phyloP scores from a whole-genome alignment of 2,888 invertebrate species.

The Crocallis elinguaria region DNA sequence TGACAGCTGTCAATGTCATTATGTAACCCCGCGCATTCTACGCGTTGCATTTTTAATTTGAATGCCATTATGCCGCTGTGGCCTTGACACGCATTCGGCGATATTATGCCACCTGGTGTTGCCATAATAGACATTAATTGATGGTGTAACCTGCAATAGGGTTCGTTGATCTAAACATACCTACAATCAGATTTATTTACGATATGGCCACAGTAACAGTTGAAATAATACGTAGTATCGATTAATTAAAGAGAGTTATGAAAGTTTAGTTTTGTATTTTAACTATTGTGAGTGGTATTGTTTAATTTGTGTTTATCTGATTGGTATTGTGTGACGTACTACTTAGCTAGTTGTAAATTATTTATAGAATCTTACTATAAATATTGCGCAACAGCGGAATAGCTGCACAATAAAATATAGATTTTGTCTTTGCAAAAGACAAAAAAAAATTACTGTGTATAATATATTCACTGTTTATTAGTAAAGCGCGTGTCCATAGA shows the following conservation, averaged over 20 bases:
- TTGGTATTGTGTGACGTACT: too few relatives aligned
- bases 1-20: conserved; percentile 33
- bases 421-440: too few relatives aligned
- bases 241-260: background rate
- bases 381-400: too few relatives aligned
- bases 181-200: background rate
- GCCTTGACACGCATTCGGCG: conserved; percentile 38
- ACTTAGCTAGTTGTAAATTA: too few relatives aligned
- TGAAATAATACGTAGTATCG: background rate
- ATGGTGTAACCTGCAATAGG: conserved; percentile 39
- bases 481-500: too few relatives aligned
- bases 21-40: conserved; percentile 21
- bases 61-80: conserved; percentile 30
- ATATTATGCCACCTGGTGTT: conserved; percentile 36
- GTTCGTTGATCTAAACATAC: conserved; percentile 28
- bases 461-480: too few relatives aligned
- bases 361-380: too few relatives aligned
- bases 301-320: too few relatives aligned
- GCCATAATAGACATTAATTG: conserved; percentile 39
- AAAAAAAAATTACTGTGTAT: too few relatives aligned
- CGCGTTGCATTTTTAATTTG: conserved; percentile 31
- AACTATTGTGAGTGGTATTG: too few relatives aligned
- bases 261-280: too few relatives aligned
- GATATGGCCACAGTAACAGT: background rate
- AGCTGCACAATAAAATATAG: too few relatives aligned